These are phyloP conservation scores for Emydura subglobosa DNA, from an alignment of 2,113 vertebrate species.

Conservation along the genomic window DNA sequence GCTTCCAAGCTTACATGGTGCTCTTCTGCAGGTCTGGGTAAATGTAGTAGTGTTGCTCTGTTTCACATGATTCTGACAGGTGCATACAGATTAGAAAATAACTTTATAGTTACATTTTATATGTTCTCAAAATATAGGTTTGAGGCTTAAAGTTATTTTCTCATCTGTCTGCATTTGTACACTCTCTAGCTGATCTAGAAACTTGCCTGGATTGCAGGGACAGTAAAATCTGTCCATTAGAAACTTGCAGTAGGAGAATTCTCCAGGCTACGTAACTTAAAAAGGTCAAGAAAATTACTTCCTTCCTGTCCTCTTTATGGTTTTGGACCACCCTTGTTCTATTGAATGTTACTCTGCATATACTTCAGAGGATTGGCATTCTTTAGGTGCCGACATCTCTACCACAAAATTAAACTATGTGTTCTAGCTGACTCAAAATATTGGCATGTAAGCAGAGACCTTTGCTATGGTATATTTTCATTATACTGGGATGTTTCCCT, in stretches of 20 bases:
- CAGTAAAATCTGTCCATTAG: rapidly evolving
- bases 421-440: background rate
- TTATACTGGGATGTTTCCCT: background rate
- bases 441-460: rapidly evolving
- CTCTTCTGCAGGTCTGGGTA: background rate
- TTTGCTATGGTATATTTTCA: rapidly evolving
- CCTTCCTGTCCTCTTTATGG: background rate
- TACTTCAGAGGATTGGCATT: background rate
- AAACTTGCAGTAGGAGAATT: background rate
- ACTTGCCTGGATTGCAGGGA: background rate
- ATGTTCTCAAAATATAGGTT: background rate
- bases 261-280: background rate
- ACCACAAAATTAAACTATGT: background rate
- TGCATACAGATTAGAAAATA: background rate
- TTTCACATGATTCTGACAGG: background rate
- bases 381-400: background rate
- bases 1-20: too few species aligned
- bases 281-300: background rate
- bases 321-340: background rate
- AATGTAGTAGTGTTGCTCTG: background rate
- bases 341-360: rapidly evolving
- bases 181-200: background rate
- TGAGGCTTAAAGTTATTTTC: background rate
- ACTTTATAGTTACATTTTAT: background rate
- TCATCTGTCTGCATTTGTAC: background rate